Evolutionary conservation across 2,113 vertebrate species (phyloP).

Genomic region (Excalfactoria chinensis): DNA sequence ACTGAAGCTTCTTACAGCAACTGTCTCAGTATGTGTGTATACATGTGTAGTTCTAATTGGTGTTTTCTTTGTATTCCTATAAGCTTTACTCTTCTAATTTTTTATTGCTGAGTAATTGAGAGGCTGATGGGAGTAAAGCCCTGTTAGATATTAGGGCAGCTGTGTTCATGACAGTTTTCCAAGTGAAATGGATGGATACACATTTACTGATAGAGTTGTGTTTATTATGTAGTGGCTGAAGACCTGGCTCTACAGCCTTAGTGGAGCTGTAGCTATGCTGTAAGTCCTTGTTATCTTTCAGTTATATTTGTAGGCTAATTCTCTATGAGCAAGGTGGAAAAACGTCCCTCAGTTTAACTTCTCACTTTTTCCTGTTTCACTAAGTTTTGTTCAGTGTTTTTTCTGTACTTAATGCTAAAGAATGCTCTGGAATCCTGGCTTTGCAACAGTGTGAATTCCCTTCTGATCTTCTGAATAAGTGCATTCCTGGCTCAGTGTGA

Average conservation of each 20-base stretch:
- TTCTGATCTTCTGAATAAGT: not conserved
- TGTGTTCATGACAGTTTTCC: not conserved
- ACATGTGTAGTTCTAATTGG: not conserved
- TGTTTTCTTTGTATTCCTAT: not conserved
- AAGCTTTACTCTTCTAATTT: not conserved
- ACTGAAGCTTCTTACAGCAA: not conserved
- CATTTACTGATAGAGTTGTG: not conserved
- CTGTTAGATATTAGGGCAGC: not conserved
- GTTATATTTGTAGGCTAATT: not conserved
- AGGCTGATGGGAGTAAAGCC: not conserved
- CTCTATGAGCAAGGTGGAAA: not conserved
- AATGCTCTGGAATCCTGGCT: not conserved
- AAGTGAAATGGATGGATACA: fast-evolving
- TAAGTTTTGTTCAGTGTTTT: not conserved
- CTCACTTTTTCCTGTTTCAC: no score
- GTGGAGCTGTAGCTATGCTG: not conserved
- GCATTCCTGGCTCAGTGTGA: not conserved
- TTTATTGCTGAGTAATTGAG: not conserved
- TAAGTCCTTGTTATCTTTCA: not conserved
- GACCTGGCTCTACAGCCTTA: not conserved
- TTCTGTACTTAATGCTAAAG: not conserved
- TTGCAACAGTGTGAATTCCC: not conserved
- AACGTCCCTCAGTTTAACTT: fast-evolving
- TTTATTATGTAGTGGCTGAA: not conserved
- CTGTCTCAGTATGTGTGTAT: not conserved